phyloP scores from a whole-genome alignment of 2,113 vertebrate species.

The Nymphicus hollandicus region DNA sequence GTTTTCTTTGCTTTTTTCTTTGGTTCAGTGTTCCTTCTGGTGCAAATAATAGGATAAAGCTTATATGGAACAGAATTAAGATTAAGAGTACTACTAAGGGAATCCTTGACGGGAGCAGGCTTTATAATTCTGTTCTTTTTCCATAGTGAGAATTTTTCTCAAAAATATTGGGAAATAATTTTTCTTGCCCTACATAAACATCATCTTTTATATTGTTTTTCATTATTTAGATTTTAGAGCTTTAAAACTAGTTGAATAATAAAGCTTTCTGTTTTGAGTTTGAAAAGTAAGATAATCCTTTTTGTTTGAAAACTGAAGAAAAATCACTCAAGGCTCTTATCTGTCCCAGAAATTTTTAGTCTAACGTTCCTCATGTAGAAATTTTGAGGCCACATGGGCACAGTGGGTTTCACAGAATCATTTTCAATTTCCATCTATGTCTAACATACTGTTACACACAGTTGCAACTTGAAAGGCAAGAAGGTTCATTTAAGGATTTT shows the following conservation, averaged over 20 bases:
- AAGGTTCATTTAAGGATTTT: background rate
- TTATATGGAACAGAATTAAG: background rate
- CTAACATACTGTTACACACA: background rate
- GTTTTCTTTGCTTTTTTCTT: background rate
- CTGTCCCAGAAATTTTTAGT: background rate
- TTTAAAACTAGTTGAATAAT: background rate
- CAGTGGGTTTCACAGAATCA: background rate
- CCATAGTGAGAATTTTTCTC: background rate
- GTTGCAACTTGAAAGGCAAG: background rate
- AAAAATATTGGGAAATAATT: background rate
- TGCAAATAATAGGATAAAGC: background rate
- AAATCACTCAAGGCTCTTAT: background rate
- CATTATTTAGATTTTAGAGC: background rate
- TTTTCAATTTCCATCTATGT: background rate
- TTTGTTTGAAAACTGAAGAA: background rate
- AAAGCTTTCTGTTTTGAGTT: background rate
- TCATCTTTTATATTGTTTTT: background rate
- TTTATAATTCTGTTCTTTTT: background rate
- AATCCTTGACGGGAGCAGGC: background rate
- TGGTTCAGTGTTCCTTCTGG: background rate
- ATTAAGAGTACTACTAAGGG: background rate
- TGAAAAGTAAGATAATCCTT: background rate
- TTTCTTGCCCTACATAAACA: background rate
- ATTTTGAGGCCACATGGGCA: conserved; percentile 13
- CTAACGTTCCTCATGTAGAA: background rate